A percentile compares a stretch with the other conserved stretches of the same genome.
phyloP scores from a whole-genome alignment of 2,113 vertebrate species.

The Alosa alosa region DNA sequence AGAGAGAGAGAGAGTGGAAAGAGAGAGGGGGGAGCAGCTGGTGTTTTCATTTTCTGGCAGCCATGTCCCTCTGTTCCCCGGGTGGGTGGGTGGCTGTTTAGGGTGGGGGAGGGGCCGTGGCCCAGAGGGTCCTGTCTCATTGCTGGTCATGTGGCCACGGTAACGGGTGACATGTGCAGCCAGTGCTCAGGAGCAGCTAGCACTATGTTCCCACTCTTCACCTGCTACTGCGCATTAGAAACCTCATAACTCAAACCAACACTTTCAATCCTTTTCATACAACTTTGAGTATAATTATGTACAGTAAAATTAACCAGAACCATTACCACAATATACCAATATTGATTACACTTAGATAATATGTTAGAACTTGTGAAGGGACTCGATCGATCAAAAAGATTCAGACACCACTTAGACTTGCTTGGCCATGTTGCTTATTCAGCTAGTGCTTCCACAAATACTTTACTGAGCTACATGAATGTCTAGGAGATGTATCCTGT shows the following conservation, averaged over 20 bases:
- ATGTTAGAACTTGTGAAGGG: not conserved
- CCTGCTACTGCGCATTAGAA: not conserved
- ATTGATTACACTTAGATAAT: not conserved
- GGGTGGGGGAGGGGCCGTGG: not conserved
- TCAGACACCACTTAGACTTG: not conserved
- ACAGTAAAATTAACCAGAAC: not conserved
- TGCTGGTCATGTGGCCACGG: constrained; percentile 31
- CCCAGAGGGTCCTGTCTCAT: constrained; percentile 23
- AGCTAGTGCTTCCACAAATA: not conserved
- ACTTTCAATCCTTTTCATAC: not conserved
- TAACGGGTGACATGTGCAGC: constrained; percentile 27
- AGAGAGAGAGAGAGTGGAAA: not conserved
- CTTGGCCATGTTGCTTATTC: not conserved
- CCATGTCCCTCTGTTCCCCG: constrained; percentile 33
- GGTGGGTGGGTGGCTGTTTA: not conserved
- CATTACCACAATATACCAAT: not conserved
- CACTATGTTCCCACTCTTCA: not conserved
- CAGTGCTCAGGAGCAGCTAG: not conserved
- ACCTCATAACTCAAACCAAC: not conserved
- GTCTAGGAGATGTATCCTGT: not conserved
- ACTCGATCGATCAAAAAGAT: not conserved
- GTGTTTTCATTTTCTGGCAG: constrained; percentile 43
- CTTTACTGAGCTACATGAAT: not conserved
- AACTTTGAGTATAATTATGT: not conserved
- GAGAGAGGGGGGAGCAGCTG: constrained; percentile 33